Conservation (phyloP, 2,888 invertebrate species). For the Tenthredo mesomela region DNA sequence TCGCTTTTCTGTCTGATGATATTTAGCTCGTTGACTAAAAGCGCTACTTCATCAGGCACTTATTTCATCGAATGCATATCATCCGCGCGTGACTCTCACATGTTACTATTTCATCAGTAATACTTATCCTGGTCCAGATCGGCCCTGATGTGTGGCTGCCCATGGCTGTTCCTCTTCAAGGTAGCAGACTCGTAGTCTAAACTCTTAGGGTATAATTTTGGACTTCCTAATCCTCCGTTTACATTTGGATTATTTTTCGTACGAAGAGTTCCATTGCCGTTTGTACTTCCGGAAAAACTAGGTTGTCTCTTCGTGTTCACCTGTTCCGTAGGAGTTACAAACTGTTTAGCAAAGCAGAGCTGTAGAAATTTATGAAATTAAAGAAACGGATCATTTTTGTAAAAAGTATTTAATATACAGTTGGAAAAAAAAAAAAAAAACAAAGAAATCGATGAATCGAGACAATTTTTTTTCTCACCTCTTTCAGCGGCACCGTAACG, state of each 20-base stretch:
- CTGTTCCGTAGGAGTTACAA: constrained; percentile 77
- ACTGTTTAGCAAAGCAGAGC: constrained; percentile 39
- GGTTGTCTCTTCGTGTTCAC: constrained; percentile 83
- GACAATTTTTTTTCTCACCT: constrained; percentile 79
- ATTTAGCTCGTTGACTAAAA: not conserved
- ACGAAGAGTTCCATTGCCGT: constrained; percentile 79
- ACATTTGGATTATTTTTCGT: constrained; percentile 81
- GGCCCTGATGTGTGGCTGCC: constrained; percentile 79
- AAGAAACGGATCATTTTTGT: constrained; percentile 65
- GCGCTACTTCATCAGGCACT: not conserved
- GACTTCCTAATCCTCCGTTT: constrained; percentile 80
- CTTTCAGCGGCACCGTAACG: constrained; percentile 90
- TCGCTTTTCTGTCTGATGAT: not conserved
- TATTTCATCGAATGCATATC: constrained; percentile 5
- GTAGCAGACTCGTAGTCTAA: constrained; percentile 90
- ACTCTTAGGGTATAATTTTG: constrained; percentile 85
- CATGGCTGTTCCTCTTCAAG: constrained; percentile 87
- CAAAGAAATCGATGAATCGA: constrained; percentile 55
- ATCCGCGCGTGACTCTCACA: not conserved
- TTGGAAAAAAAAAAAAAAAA: constrained; percentile 55
- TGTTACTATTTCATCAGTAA: constrained; percentile 77
- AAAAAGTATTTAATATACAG: constrained; percentile 16
- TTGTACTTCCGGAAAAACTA: constrained; percentile 83
- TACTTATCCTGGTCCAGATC: constrained; percentile 85
- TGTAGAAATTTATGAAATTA: constrained; percentile 71